Conservation (phyloP, 2,888 invertebrate genomes). For the Dasypogon diadema region DNA sequence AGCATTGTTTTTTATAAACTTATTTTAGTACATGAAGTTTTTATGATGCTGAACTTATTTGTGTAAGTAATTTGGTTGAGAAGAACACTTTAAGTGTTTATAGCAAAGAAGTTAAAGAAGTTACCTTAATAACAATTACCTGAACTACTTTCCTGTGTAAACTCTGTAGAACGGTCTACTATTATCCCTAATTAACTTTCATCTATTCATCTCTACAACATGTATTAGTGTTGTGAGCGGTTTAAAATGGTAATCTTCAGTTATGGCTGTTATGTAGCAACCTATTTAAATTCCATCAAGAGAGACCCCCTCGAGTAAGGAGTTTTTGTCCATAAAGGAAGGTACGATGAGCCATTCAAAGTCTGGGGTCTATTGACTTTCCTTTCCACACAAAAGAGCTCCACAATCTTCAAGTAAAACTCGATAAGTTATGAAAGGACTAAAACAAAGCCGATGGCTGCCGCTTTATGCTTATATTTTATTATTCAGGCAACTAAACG, state of each 20-base stretch:
- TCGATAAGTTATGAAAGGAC: conserved; percentile 36
- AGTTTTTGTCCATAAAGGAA: conserved; percentile 9
- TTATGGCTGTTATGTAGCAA: conserved; percentile 37
- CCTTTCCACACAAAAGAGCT: conserved; percentile 21
- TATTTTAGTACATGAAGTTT: no score
- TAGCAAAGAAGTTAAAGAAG: no score
- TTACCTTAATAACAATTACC: no score
- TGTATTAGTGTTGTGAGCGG: not conserved
- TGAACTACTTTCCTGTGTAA: no score
- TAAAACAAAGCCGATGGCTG: conserved; percentile 32
- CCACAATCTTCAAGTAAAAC: conserved; percentile 29
- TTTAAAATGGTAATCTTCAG: conserved; percentile 13
- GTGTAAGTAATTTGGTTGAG: no score
- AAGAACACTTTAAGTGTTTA: no score
- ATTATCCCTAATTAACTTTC: not conserved
- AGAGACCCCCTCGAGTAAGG: not conserved
- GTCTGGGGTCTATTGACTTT: conserved; percentile 31
- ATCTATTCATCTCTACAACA: not conserved
- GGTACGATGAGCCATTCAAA: conserved; percentile 20
- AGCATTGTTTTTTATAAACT: no score
- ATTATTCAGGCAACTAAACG: conserved; percentile 34
- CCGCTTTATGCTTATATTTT: conserved; percentile 31
- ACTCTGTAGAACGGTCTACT: no score
- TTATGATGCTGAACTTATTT: no score
- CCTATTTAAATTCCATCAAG: conserved; percentile 39